A percentile compares a stretch with the other conserved stretches of the same genome.
Evolutionary conservation across 2,113 vertebrate genomes (phyloP).

Genomic region (Oreochromis tanganicae): DNA sequence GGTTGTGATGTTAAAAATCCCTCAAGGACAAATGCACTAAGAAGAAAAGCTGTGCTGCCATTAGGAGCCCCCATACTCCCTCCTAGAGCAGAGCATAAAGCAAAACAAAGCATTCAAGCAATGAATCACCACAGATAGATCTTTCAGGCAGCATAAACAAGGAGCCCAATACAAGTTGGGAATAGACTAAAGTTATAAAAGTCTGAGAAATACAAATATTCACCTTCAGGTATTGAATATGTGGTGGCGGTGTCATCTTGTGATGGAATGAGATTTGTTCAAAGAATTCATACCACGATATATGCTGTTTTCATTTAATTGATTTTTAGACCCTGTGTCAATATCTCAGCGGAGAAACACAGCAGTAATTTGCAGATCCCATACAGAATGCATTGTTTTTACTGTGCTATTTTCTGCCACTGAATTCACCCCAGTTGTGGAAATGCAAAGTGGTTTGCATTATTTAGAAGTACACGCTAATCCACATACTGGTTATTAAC

Average conservation of each 20-base stretch:
- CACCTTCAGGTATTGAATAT: conserved; percentile 41
- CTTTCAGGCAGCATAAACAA: conserved; percentile 57
- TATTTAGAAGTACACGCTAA: background rate
- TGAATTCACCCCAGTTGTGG: background rate
- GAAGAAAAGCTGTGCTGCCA: conserved; percentile 52
- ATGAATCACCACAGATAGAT: conserved; percentile 62
- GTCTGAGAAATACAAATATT: conserved; percentile 62
- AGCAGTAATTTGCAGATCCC: conserved; percentile 31
- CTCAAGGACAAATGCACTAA: conserved; percentile 63
- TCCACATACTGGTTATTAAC: background rate
- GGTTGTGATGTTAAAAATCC: conserved; percentile 59
- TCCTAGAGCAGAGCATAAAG: conserved; percentile 37
- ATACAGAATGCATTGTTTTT: conserved; percentile 1
- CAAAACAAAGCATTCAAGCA: conserved; percentile 59
- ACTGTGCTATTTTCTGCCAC: background rate
- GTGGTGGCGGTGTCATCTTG: conserved; percentile 22
- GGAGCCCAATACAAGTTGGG: conserved; percentile 39
- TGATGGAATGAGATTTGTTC: conserved; percentile 34
- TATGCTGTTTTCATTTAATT: conserved; percentile 42
- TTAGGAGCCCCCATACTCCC: conserved; percentile 36
- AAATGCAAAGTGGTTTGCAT: conserved; percentile 1
- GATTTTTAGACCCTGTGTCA: conserved; percentile 28
- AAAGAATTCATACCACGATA: conserved; percentile 30
- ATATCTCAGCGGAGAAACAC: conserved; percentile 29
- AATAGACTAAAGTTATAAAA: conserved; percentile 52